Base-by-base conservation (phyloP, 2,113 vertebrate genomes). In the Campylorhamphus procurvoides region DNA sequence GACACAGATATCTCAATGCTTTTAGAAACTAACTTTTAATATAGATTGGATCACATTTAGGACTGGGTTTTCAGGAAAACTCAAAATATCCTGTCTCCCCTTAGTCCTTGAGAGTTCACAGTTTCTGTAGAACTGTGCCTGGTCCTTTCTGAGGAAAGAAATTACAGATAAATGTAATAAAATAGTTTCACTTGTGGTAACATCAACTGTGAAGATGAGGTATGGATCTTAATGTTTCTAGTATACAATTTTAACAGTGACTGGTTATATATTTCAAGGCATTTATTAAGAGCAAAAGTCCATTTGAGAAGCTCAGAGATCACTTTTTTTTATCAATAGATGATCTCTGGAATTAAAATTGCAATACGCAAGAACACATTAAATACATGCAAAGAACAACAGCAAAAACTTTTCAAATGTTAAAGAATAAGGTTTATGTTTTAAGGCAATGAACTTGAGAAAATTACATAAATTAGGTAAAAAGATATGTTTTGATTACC, bases 401-500 rank as follows among this genome's bases (percentile, higher is more conserved):
- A 63, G 20, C 3, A 71, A 74, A 55, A 22, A 77, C 5, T 71
- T 74, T 77, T 80, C 17, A 75, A 50, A 87, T n/a, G 62, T 64
- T 37, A 56, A 90, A 87, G 13, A 39, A 40, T 82, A 47, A 66
- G 3, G 2, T 52, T 52, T 6, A 8, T 0, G 18, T 52, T 80
- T 84, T 16, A 86, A 86, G 64, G 12, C 13, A 89, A 80, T 22
- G 11, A 73, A 84, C 44, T 82, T 82, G 44, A 63, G 44, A 94
- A 81, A 25, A 78, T 84, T 53, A 64, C 33, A 22, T 59, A 75
- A 87, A 93, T 94, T 90, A 63, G 18, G 63, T 72, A 59, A 94
- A 94, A 94, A 39, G 31, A 11, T 39, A 59, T 15, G 14, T 89
- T 95, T 91, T 87, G 31, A 64, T 81, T 96, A 77, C 60, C 50